A percentile compares a stretch with the other conserved stretches of the same genome.
Evolutionary conservation across 1,140 invertebrate genomes (phyloP).

Genomic region (Cryptotermes secundus): DNA sequence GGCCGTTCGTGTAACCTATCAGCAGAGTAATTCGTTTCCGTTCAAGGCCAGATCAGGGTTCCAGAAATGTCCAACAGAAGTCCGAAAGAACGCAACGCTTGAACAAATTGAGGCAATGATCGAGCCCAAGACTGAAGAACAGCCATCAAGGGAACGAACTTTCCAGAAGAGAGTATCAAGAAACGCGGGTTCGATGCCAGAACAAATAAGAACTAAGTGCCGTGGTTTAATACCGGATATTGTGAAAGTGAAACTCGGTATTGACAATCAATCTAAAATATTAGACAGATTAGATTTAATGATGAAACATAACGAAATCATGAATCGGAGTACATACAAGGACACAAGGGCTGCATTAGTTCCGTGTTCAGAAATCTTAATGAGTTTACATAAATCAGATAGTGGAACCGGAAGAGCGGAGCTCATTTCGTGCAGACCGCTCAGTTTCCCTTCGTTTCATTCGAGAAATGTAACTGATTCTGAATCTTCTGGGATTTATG

Average conservation of each 20-base stretch:
- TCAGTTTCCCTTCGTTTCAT: neutral
- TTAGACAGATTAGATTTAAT: neutral
- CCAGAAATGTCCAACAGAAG: neutral
- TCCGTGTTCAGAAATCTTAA: neutral
- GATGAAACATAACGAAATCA: neutral
- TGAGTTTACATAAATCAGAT: neutral
- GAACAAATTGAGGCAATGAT: conserved; percentile 22
- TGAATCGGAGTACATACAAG: neutral
- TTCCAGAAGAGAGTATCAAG: no score
- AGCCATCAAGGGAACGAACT: no score
- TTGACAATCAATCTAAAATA: neutral
- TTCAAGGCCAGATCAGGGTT: neutral
- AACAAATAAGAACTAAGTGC: neutral
- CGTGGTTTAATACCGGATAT: neutral
- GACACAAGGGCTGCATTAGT: neutral
- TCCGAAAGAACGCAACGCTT: neutral
- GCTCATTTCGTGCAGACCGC: neutral
- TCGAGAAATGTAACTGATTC: neutral
- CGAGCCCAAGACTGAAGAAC: neutral
- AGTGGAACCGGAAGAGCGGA: neutral
- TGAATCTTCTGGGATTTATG: neutral
- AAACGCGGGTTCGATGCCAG: neutral
- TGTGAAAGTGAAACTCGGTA: neutral
- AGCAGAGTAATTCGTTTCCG: neutral
- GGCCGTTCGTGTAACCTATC: neutral